phyloP scores from a whole-genome alignment of 2,797 vertebrate genomes.

The Nyctibius grandis region DNA sequence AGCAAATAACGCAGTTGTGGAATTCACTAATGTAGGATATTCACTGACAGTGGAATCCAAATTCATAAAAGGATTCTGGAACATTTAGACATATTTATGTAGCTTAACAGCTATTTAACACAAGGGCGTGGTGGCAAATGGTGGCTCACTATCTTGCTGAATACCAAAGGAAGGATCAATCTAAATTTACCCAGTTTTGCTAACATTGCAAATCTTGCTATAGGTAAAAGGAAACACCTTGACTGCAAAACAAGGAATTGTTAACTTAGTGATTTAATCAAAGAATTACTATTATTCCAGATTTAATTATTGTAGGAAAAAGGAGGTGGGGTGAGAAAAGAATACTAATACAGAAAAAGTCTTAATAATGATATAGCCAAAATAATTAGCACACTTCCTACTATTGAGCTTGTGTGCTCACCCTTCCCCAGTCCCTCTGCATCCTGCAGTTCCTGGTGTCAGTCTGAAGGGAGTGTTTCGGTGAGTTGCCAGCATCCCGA shows the following conservation, averaged over 20 bases:
- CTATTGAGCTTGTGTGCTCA: neutral
- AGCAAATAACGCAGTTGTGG: neutral
- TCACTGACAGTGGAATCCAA: neutral
- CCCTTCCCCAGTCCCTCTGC: neutral
- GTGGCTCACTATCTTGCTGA: neutral
- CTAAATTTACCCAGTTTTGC: neutral
- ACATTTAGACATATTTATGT: neutral
- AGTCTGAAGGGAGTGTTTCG: neutral
- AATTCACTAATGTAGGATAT: neutral
- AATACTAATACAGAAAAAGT: neutral
- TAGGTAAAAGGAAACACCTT: neutral
- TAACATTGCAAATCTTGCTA: neutral
- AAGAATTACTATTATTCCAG: neutral
- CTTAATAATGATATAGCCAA: neutral
- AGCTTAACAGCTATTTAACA: neutral
- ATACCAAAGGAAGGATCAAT: neutral
- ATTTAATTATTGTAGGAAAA: neutral
- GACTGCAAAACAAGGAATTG: neutral
- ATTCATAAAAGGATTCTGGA: neutral
- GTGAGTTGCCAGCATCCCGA: neutral
- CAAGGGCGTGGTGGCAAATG: neutral
- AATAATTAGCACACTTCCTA: neutral
- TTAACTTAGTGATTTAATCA: neutral
- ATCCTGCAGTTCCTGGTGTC: accelerated
- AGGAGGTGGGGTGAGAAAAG: neutral